A percentile compares a stretch with the other conserved stretches of the same genome.
Conservation (phyloP, 2,888 invertebrate species). For the Linnaemya vulpina region DNA sequence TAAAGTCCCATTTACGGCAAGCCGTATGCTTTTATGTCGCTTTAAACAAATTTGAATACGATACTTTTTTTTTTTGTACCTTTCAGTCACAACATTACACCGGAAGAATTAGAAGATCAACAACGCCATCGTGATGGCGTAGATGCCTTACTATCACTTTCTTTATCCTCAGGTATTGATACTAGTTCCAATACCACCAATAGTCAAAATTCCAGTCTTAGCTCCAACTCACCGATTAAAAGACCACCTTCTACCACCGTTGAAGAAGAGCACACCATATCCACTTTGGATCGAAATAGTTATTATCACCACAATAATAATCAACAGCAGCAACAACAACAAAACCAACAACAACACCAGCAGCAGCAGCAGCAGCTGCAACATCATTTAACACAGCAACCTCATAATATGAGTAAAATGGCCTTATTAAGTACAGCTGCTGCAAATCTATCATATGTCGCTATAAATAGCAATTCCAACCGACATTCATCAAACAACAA, state of each 20-base stretch:
- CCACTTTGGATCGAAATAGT: constrained; percentile 73
- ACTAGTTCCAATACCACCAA: constrained; percentile 70
- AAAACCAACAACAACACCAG: constrained; percentile 51
- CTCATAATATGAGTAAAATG: constrained; percentile 76
- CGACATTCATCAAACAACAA: constrained; percentile 58
- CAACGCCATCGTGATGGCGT: constrained; percentile 90
- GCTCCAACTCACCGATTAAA: constrained; percentile 80
- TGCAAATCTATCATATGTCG: constrained; percentile 62
- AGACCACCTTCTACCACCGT: constrained; percentile 80
- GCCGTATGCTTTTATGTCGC: no score
- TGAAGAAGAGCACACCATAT: constrained; percentile 78
- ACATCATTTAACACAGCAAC: constrained; percentile 56
- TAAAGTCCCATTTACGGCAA: no score
- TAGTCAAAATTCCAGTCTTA: constrained; percentile 72
- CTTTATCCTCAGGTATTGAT: constrained; percentile 86
- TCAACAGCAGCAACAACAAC: constrained; percentile 65
- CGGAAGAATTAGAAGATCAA: constrained; percentile 86
- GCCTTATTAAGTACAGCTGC: constrained; percentile 77
- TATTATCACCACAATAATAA: constrained; percentile 51
- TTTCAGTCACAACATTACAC: constrained; percentile 80
- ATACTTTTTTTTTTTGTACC: constrained; percentile 1
- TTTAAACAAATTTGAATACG: no score
- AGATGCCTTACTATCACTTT: constrained; percentile 90
- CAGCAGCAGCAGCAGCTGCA: constrained; percentile 65
- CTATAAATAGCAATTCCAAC: constrained; percentile 61